These are phyloP conservation scores for Caenorhabditis latens DNA, from an alignment of 1,140 invertebrate genomes.

Conservation along the genomic window DNA sequence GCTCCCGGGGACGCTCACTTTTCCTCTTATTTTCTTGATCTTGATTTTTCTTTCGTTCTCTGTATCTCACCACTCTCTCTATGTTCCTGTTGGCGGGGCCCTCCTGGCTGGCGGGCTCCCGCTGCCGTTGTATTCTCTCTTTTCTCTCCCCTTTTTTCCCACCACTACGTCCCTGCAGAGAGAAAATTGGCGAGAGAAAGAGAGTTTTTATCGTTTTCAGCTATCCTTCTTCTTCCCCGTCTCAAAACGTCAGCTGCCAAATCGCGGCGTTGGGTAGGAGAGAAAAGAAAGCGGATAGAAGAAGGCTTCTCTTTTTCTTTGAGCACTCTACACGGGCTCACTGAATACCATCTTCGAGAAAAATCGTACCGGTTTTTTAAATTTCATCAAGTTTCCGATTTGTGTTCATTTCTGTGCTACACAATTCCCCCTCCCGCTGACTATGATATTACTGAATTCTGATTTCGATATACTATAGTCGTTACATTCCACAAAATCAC, in stretches of 20 bases:
- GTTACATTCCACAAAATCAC: not conserved
- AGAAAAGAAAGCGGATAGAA: slow-evolving; percentile 40
- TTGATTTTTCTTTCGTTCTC: not conserved
- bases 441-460: slow-evolving; percentile 51
- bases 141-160: slow-evolving; percentile 3
- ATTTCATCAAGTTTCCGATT: too few relatives aligned
- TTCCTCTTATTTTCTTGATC: slow-evolving; percentile 42
- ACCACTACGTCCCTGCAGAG: slow-evolving; percentile 2
- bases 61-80: not conserved
- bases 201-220: slow-evolving; percentile 51
- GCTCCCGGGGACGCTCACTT: not conserved
- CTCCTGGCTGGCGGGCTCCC: not conserved
- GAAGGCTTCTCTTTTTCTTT: slow-evolving; percentile 20
- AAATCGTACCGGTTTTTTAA: not conserved
- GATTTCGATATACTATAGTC: slow-evolving; percentile 44
- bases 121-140: slow-evolving; percentile 49
- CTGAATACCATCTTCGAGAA: slow-evolving; percentile 3
- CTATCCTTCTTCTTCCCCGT: slow-evolving; percentile 44
- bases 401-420: too few relatives aligned
- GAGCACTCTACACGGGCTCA: slow-evolving; percentile 31
- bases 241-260: slow-evolving; percentile 50
- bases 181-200: not conserved
- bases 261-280: slow-evolving; percentile 40
- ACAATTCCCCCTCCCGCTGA: not conserved
- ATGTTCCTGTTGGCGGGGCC: not conserved